Evolutionary conservation across 2,888 invertebrate genomes (phyloP).

Genomic region (Anodontia alba): DNA sequence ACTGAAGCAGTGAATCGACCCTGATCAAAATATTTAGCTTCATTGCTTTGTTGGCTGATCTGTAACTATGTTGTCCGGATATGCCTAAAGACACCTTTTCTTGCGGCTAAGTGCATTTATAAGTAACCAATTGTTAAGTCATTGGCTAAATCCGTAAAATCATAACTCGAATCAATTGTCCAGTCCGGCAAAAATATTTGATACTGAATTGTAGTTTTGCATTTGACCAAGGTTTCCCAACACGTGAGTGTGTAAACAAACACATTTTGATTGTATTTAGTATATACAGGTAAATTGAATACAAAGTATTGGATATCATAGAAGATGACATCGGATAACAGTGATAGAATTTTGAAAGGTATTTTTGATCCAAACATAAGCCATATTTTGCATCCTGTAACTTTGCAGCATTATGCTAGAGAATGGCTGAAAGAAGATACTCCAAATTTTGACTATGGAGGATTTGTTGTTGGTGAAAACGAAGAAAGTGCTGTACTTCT

Average conservation of each 20-base stretch:
- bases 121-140: too few species aligned
- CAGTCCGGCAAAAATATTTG: too few species aligned
- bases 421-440: conserved; percentile 83
- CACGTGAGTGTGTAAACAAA: not conserved
- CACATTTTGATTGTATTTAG: not conserved
- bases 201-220: too few species aligned
- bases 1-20: too few species aligned
- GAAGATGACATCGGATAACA: conserved; percentile 35
- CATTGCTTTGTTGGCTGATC: too few species aligned
- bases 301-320: not conserved
- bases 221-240: not conserved
- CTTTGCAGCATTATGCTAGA: conserved; percentile 75
- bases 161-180: too few species aligned
- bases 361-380: conserved; percentile 65
- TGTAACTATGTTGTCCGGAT: too few species aligned
- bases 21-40: too few species aligned
- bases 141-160: too few species aligned
- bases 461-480: conserved; percentile 83
- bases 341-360: conserved; percentile 48
- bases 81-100: too few species aligned
- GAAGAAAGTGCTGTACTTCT: conserved; percentile 80
- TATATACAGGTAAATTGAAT: too few species aligned
- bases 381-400: conserved; percentile 82
- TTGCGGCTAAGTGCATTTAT: too few species aligned
- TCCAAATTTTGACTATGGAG: conserved; percentile 84